Evolutionary conservation across 2,888 invertebrate species (phyloP), one percentile per base, ranked within the genome.

Genomic region (Galerucella pusilla): DNA sequence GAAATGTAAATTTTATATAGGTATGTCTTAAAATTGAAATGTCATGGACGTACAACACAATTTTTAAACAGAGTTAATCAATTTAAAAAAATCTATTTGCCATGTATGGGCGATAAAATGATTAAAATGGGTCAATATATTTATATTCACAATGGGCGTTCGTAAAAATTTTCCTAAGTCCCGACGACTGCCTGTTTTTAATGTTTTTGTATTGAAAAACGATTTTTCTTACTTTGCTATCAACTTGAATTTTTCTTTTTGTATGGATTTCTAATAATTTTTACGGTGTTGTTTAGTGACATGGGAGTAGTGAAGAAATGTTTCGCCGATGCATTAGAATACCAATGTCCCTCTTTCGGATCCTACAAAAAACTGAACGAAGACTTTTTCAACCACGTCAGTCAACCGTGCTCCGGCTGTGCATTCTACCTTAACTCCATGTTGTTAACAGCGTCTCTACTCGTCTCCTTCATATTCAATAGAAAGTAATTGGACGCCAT

Each of bases 371-470:
- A 75, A 35, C 71, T 80, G 9, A 76, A 75, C 52, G 71, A 76
- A 45, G 64, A 76, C 11, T 77, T 80, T 7, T 80, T 80, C 66
- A 64, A 65, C 10, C 78, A 78, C 45, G 76, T 78, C 16, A 72
- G 74, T 28, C 74, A 78, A 74, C 77, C 79, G 6, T 80, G 79
- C 49, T 76, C 79, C 14, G 78, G 68, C 16, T 77, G 79, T 70
- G 42, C 66, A 2, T 66, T 73, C 25, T 67, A 68, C 28, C 10
- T 75, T 54, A 79, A 69, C 67, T 66, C 69, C 10, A 25, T 76
- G 28, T 45, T 79, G 46, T 61, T 79, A 20, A 16, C 68, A 25
- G 64, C 73, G 49, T 76, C 79, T 12, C n/a, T 78, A n/a, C 12
- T 73, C 12, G 61, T 71, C 2, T 71, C 76, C 6, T 76, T 72